phyloP scores from a whole-genome alignment of 1,140 invertebrate genomes.

The Panonychus citri region DNA sequence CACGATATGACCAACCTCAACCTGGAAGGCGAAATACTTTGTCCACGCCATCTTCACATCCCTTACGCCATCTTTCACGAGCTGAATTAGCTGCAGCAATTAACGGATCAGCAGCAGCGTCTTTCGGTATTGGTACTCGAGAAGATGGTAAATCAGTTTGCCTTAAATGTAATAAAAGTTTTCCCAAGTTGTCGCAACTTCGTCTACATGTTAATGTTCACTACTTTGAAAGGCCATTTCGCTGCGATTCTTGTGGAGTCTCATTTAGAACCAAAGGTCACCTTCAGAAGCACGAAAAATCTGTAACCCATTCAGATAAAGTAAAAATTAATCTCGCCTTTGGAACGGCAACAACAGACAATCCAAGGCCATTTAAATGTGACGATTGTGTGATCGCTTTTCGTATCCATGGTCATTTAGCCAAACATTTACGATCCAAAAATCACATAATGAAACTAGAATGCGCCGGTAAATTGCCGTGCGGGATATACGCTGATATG shows the following conservation, averaged over 20 bases:
- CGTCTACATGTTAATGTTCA: slow-evolving; percentile 83
- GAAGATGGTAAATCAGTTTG: slow-evolving; percentile 52
- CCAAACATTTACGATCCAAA: slow-evolving; percentile 85
- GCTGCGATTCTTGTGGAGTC: slow-evolving; percentile 69
- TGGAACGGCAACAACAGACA: slow-evolving; percentile 53
- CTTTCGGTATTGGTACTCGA: neutral
- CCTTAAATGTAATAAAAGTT: slow-evolving; percentile 66
- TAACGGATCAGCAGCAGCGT: neutral
- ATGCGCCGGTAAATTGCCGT: slow-evolving; percentile 71
- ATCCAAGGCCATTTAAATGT: slow-evolving; percentile 82
- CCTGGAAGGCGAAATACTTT: neutral
- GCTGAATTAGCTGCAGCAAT: neutral
- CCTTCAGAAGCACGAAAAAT: slow-evolving; percentile 69
- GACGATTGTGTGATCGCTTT: slow-evolving; percentile 85
- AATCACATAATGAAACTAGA: slow-evolving; percentile 89
- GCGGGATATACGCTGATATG: slow-evolving; percentile 83
- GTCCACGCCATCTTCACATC: neutral
- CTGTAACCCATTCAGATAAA: slow-evolving; percentile 71
- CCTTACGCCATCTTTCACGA: neutral
- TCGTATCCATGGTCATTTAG: slow-evolving; percentile 79
- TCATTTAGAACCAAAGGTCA: slow-evolving; percentile 76
- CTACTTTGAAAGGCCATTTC: slow-evolving; percentile 72
- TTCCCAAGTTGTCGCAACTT: slow-evolving; percentile 67
- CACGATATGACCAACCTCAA: too few species aligned
- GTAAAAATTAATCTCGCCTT: slow-evolving; percentile 60